phyloP scores from a whole-genome alignment of 2,113 vertebrate species.

The Cheirogaleus medius region DNA sequence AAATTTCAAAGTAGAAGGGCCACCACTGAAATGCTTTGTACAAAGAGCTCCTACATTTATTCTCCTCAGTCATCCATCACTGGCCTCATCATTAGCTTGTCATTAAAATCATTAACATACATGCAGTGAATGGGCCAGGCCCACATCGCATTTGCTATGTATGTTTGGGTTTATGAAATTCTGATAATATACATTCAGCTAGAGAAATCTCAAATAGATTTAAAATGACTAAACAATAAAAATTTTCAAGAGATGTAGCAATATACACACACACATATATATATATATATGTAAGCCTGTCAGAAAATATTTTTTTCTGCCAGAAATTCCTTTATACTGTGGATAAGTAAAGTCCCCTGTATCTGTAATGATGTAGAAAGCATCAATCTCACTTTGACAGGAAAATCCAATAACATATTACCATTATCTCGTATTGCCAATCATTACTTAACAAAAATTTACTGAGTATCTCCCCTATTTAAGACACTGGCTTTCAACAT shows the following conservation, averaged over 20 bases:
- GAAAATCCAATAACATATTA: conserved; percentile 26
- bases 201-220: not conserved
- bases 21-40: not conserved
- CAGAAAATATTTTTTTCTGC: not conserved
- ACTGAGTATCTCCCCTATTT: not conserved
- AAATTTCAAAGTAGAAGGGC: not conserved
- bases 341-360: not conserved
- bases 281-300: not conserved
- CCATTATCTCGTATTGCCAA: not conserved
- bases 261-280: not conserved
- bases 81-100: conserved; percentile 18
- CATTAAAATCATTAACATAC: conserved; percentile 34
- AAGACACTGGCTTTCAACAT: not conserved
- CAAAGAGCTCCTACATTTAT: not conserved
- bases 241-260: not conserved
- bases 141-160: not conserved
- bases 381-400: not conserved
- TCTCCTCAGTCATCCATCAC: not conserved
- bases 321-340: not conserved
- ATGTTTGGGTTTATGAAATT: not conserved
- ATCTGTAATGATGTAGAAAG: not conserved
- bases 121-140: not conserved
- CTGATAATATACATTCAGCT: conserved; percentile 2
- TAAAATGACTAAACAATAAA: not conserved
- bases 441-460: conserved; percentile 30